Base-by-base conservation (phyloP, 2,113 vertebrate genomes). In the Chloropsis cyanopogon region DNA sequence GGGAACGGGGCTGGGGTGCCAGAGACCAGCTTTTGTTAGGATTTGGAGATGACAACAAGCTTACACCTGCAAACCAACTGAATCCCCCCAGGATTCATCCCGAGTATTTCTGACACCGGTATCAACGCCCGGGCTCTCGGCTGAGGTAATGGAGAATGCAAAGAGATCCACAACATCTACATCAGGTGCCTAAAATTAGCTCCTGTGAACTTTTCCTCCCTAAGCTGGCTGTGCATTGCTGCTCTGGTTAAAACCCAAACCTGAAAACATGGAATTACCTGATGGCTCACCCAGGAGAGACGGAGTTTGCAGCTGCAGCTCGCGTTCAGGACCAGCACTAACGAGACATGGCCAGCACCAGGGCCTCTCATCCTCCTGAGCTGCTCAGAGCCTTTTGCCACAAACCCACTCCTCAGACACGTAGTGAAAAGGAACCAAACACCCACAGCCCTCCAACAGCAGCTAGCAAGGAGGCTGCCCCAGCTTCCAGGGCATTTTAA, bases 121-220 rank as follows among this genome's bases (percentile, higher is more conserved):
- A 82, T 35, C 87, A 68, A 4, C 0, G 2, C 12, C 77, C 31
- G 5, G 44, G 15, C 78, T 88, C 53, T 52, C 79, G 13, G 26
- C 3, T 64, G 49, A 90, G 78, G 66, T 94, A 93, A 88, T 56
- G 82, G 79, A 90, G 93, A 93, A 80, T 28, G 91, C 82, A 89
- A 90, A 92, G 79, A 68, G 79, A 92, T 88, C 70, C 91, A 93
- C 70, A 92, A 63, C 70, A 88, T 39, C 90, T 50, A 49, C 56
- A 76, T 29, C 17, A 89, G 72, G 54, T 20, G 28, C 31, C 87
- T 94, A 91, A 87, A 95, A 92, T 90, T 80, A 96, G 90, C 79
- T 61, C 42, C 82, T 5, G 2, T 52, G 54, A 96, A 92, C 92
- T 90, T 82, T 91, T 73, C 93, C 80, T 90, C 89, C 72, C 95